phyloP scores from a whole-genome alignment of 2,113 vertebrate genomes.

The Trichomycterus rosablanca region DNA sequence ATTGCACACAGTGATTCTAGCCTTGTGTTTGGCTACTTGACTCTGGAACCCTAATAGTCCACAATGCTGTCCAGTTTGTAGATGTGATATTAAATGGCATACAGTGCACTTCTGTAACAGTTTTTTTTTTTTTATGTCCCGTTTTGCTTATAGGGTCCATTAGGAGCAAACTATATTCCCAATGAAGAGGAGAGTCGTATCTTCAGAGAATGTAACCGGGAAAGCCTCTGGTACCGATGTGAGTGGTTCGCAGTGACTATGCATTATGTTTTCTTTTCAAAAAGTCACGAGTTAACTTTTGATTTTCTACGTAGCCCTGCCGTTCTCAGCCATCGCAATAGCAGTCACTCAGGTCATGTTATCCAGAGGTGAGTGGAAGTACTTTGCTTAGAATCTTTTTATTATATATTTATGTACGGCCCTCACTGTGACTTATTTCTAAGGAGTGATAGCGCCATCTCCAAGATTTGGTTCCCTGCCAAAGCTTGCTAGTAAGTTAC shows the following conservation, averaged over 20 bases:
- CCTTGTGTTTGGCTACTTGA: too few species aligned
- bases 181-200: conserved; percentile 82
- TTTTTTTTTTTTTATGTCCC: too few species aligned
- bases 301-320: conserved; percentile 70
- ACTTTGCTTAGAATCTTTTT: background rate
- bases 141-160: conserved; percentile 54
- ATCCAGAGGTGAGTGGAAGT: conserved; percentile 72
- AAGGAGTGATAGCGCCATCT: conserved; percentile 76
- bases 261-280: too few species aligned
- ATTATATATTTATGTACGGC: background rate
- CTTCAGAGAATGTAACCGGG: conserved; percentile 78
- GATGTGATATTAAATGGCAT: too few species aligned
- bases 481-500: conserved; percentile 85
- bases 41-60: too few species aligned
- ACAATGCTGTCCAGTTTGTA: too few species aligned
- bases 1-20: too few species aligned
- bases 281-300: conserved; percentile 5
- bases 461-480: conserved; percentile 78
- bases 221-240: conserved; percentile 89
- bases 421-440: conserved; percentile 5
- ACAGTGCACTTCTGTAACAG: too few species aligned
- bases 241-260: too few species aligned
- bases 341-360: conserved; percentile 77
- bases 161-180: conserved; percentile 68
- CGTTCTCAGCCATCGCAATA: conserved; percentile 78